Percentiles rank a stretch among this genome's conserved stretches.
phyloP scores from a whole-genome alignment of 2,113 vertebrate genomes.

The Amphiprion percula region DNA sequence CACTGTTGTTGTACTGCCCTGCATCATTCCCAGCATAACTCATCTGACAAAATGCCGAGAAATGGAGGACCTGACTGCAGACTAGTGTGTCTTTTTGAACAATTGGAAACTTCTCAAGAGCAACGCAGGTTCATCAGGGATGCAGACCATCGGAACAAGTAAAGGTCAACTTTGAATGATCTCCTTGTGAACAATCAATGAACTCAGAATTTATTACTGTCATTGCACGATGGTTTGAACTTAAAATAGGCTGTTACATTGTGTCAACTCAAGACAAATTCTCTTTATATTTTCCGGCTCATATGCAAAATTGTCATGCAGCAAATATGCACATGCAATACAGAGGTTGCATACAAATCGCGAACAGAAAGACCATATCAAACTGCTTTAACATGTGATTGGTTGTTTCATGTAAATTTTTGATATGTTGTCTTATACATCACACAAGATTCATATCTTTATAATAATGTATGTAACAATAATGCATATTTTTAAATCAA shows the following conservation, averaged over 20 bases:
- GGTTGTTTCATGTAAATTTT: too few relatives aligned
- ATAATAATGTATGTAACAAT: too few relatives aligned
- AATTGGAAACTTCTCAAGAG: constrained; percentile 56
- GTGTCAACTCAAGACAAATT: background rate
- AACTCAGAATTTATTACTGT: constrained; percentile 68
- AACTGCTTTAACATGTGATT: too few relatives aligned
- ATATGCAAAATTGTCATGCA: background rate
- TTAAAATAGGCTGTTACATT: constrained; percentile 34
- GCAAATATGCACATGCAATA: background rate
- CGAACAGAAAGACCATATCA: background rate
- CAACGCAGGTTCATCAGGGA: constrained; percentile 70
- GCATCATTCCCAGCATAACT: background rate
- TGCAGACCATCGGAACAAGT: constrained; percentile 49
- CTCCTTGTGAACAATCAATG: constrained; percentile 70
- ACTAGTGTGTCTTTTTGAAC: constrained; percentile 30
- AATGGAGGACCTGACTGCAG: background rate
- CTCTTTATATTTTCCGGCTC: constrained; percentile 12
- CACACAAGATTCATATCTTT: too few relatives aligned
- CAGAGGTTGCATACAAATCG: background rate
- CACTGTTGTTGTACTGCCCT: background rate
- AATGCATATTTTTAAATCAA: too few relatives aligned
- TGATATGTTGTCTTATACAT: too few relatives aligned
- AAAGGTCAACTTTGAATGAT: constrained; percentile 76
- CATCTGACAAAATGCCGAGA: background rate
- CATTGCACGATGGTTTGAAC: constrained; percentile 46